Percentiles rank a stretch among this genome's conserved stretches.
phyloP scores from a whole-genome alignment of 2,888 invertebrate genomes.

The Mimachlamys varia region DNA sequence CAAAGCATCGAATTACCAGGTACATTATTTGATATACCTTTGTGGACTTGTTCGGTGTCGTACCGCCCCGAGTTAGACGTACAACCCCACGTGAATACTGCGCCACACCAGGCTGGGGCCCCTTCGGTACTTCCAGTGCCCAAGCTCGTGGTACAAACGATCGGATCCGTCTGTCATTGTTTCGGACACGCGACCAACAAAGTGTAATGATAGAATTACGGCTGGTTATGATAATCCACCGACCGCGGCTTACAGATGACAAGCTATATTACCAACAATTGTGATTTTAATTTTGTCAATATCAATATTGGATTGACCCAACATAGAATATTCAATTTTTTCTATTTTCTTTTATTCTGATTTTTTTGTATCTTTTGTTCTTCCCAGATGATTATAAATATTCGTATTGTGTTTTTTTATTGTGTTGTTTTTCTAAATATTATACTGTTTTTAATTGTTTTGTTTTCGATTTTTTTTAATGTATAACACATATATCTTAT shows the following conservation, averaged over 20 bases:
- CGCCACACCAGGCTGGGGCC: background rate
- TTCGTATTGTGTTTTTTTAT: background rate
- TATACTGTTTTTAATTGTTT: background rate
- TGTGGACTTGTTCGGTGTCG: background rate
- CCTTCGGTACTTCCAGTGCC: background rate
- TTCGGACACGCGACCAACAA: background rate
- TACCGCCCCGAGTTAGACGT: too few species aligned
- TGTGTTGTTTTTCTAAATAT: background rate
- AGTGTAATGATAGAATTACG: background rate
- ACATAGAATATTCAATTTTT: background rate
- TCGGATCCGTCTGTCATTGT: background rate
- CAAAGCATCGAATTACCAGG: background rate
- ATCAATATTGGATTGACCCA: background rate
- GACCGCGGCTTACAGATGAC: background rate
- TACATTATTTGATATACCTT: background rate
- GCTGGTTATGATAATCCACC: background rate
- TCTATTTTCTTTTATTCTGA: background rate
- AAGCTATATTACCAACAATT: background rate
- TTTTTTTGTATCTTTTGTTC: background rate
- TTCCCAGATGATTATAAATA: background rate
- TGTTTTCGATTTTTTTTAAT: background rate
- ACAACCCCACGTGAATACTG: background rate
- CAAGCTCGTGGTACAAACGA: background rate
- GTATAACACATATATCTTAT: background rate
- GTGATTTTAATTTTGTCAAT: background rate